Base-by-base conservation (phyloP, 2,113 vertebrate species). In the Corythaixoides concolor region DNA sequence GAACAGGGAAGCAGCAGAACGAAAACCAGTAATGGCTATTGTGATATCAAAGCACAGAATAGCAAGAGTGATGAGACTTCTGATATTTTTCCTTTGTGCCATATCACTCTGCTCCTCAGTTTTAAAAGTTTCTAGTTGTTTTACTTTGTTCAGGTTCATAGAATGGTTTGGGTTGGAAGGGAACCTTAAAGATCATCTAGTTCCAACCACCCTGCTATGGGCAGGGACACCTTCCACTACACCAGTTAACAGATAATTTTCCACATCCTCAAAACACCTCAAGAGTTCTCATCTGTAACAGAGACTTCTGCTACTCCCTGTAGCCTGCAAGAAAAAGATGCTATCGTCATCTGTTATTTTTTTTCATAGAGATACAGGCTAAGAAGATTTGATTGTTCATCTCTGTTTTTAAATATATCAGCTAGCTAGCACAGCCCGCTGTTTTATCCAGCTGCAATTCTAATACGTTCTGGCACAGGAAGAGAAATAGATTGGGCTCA, bases 391-490 rank as follows among this genome's bases (percentile, higher is more conserved):
- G 77, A 92, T 72, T 85, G 88, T 56, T 88, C 78, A 52, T 55
- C 47, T 79, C 75, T 56, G 8, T 33, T 95, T 95, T 93, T 73
- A 95, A 96, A 82, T 66, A 58, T 47, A 74, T 69, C 77, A 82
- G 58, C 77, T 87, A 85, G 77, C 82, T 96, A 85, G 66, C 74
- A 52, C 14, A 49, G 92, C 66, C 72, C 88, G 72, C 66, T 78
- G 69, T 66, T 95, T 62, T 32, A 82, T 66, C 84, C 95, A 97
- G 90, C 77, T 93, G 80, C 58, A 95, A 73, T 50, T 37, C 26
- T 84, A 52, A 78, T n/a, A 39, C 2, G 5, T 85, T 85, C 77
- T 96, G 93, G 89, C 74, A 88, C 58, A 66, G 43, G 52, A 85
- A 50, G 45, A 76, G 55, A 33, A 90, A 69, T 66, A 91, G 69